A percentile compares a stretch with the other conserved stretches of the same genome.
These are phyloP conservation scores for Ichneumoninae sp. DNA, from an alignment of 2,888 invertebrate genomes.

Conservation along the genomic window DNA sequence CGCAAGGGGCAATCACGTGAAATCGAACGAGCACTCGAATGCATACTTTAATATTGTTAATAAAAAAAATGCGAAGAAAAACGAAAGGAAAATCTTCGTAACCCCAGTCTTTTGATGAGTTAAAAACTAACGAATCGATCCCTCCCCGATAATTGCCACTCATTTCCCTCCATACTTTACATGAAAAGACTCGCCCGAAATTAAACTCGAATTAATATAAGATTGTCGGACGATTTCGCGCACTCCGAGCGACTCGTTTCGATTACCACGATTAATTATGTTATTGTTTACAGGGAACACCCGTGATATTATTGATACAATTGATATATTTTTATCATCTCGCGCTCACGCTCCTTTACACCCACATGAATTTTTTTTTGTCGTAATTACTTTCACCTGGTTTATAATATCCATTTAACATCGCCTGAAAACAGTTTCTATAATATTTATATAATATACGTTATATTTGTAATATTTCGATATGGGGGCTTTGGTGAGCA, in stretches of 20 bases:
- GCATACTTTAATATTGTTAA: slow-evolving; percentile 20
- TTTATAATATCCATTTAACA: slow-evolving; percentile 52
- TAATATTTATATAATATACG: slow-evolving; percentile 46
- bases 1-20: slow-evolving; percentile 23
- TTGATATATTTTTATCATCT: slow-evolving; percentile 27
- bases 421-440: slow-evolving; percentile 48
- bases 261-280: slow-evolving; percentile 41
- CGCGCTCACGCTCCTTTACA: slow-evolving; percentile 26
- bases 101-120: not conserved
- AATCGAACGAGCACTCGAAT: slow-evolving; percentile 34
- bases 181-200: not conserved
- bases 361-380: slow-evolving; percentile 5
- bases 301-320: slow-evolving; percentile 39
- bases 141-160: not conserved
- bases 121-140: not conserved
- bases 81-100: not conserved
- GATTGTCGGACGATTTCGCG: not conserved
- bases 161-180: not conserved
- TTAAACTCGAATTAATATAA: not conserved
- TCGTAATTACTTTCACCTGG: slow-evolving; percentile 53
- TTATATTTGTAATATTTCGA: slow-evolving; percentile 54
- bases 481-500: slow-evolving; percentile 63
- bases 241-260: slow-evolving; percentile 11
- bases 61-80: slow-evolving; percentile 20
- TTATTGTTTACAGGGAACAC: slow-evolving; percentile 27